These are phyloP conservation scores for Eustalomyia histrio DNA, from an alignment of 2,888 invertebrate genomes.

Conservation along the genomic window DNA sequence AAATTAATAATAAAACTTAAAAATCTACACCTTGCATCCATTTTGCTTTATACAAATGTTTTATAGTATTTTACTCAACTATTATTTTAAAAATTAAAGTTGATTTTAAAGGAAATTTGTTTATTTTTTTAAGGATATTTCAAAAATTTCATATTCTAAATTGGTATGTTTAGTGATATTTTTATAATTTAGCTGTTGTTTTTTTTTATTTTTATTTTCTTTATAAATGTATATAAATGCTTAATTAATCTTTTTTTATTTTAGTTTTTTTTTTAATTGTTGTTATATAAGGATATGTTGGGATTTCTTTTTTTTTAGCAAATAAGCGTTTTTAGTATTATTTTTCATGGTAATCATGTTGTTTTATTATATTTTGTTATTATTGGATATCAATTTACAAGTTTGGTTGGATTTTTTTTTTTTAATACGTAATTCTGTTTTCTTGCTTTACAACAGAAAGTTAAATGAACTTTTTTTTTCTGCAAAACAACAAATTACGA, in stretches of 20 bases:
- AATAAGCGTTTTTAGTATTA: slow-evolving; percentile 58
- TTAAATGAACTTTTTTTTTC: slow-evolving; percentile 41
- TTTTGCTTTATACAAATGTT: slow-evolving; percentile 24
- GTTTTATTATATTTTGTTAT: slow-evolving; percentile 2
- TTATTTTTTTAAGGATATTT: slow-evolving; percentile 17
- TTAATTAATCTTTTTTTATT: slow-evolving; percentile 20
- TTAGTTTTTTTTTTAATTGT: slow-evolving; percentile 1
- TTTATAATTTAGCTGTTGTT: slow-evolving; percentile 5
- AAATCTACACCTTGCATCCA: slow-evolving; percentile 39
- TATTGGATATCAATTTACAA: slow-evolving; percentile 46
- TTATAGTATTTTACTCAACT: neutral
- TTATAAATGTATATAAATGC: slow-evolving; percentile 46
- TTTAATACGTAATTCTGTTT: neutral
- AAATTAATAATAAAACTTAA: slow-evolving; percentile 7
- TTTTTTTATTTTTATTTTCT: no score
- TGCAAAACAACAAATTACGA: slow-evolving; percentile 5
- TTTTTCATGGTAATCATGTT: slow-evolving; percentile 31
- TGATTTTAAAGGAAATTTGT: slow-evolving; percentile 35
- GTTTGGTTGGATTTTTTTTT: slow-evolving; percentile 50
- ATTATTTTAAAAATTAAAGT: slow-evolving; percentile 6
- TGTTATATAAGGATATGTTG: slow-evolving; percentile 40
- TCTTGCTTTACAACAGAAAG: slow-evolving; percentile 19
- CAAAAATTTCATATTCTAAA: slow-evolving; percentile 24
- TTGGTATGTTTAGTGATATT: slow-evolving; percentile 45
- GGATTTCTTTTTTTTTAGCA: slow-evolving; percentile 38